Evolutionary conservation across 2,113 vertebrate species (phyloP).

Genomic region (Leptocoma aspasia): DNA sequence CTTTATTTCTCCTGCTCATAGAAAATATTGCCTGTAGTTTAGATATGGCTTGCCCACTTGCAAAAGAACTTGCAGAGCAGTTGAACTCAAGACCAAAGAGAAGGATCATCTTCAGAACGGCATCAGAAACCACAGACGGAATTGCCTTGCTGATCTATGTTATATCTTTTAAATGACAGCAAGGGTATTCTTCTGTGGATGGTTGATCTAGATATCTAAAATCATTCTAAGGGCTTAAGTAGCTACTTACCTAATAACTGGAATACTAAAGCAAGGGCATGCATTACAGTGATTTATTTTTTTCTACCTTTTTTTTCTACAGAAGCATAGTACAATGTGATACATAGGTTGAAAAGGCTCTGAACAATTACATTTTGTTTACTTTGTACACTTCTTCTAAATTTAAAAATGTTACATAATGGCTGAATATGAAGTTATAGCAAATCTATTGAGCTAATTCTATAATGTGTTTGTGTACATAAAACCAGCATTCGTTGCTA

Average conservation of each 20-base stretch:
- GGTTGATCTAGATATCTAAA: background rate
- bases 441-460: background rate
- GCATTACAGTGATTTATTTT: background rate
- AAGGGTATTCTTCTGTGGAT: background rate
- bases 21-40: conserved; percentile 5
- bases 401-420: background rate
- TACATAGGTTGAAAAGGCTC: background rate
- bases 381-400: background rate
- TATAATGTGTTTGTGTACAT: background rate
- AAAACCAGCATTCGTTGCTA: background rate
- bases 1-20: background rate
- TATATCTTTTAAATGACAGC: background rate
- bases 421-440: background rate
- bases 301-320: background rate
- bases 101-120: accelerated
- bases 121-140: background rate
- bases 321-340: background rate
- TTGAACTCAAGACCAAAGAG: background rate
- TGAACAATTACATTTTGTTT: background rate
- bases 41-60: background rate
- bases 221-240: background rate
- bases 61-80: background rate
- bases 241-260: background rate
- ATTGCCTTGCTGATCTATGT: background rate
- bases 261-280: background rate